These are phyloP conservation scores for Gobionotothen gibberifrons DNA, from an alignment of 2,797 vertebrate species.

Conservation along the genomic window DNA sequence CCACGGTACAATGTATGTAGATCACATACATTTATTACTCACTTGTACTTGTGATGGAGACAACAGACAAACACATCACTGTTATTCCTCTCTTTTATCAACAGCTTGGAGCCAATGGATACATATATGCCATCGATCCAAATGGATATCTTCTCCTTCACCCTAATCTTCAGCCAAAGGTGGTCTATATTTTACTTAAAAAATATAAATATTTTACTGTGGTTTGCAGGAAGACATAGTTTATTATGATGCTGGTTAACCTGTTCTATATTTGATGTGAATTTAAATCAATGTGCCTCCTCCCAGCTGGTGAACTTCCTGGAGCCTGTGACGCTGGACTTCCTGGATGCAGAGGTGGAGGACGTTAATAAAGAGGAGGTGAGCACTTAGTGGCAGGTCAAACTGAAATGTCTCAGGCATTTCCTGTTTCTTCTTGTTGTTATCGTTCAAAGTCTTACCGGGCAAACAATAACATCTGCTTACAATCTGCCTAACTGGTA, in stretches of 20 bases:
- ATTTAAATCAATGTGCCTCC: background rate
- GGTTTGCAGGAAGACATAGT: background rate
- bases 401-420: slow-evolving; percentile 24
- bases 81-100: background rate
- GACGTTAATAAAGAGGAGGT: slow-evolving; percentile 96
- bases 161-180: slow-evolving; percentile 95
- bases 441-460: slow-evolving; percentile 23
- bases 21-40: slow-evolving; percentile 10
- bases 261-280: background rate
- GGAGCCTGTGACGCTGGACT: slow-evolving; percentile 95
- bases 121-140: slow-evolving; percentile 96
- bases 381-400: slow-evolving; percentile 38
- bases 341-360: slow-evolving; percentile 96
- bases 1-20: slow-evolving; percentile 87
- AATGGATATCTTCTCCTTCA: slow-evolving; percentile 98
- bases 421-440: slow-evolving; percentile 33
- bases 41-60: background rate
- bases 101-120: slow-evolving; percentile 94
- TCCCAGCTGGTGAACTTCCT: slow-evolving; percentile 93
- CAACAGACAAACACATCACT: background rate
- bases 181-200: slow-evolving; percentile 66
- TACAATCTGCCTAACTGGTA: slow-evolving; percentile 6
- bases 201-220: background rate
- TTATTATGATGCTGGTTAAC: background rate
- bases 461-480: slow-evolving; percentile 27